Evolutionary conservation across 2,888 invertebrate genomes (phyloP).

Genomic region (Tiliacea aurago): DNA sequence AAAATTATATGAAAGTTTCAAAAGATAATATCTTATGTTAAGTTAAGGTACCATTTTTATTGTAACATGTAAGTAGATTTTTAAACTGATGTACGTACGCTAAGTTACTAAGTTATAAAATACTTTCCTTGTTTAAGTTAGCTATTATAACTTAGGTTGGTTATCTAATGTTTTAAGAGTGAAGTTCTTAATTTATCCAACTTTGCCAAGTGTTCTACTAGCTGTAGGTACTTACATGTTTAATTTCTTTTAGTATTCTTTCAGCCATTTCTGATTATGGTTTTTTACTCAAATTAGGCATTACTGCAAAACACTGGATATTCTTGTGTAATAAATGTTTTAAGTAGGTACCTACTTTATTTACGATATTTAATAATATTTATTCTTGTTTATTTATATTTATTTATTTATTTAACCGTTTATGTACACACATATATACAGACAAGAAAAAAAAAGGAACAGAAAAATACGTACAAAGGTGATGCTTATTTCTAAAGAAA

Average conservation of each 20-base stretch:
- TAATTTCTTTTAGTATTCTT: neutral
- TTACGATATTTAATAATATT: too few species aligned
- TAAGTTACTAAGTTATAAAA: slow-evolving; percentile 25
- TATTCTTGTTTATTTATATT: too few species aligned
- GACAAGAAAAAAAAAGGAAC: too few species aligned
- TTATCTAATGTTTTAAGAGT: slow-evolving; percentile 26
- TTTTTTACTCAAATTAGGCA: too few species aligned
- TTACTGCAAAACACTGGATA: too few species aligned
- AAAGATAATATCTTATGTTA: slow-evolving; percentile 18
- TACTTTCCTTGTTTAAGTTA: slow-evolving; percentile 34
- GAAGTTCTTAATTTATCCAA: slow-evolving; percentile 27
- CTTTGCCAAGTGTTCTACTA: neutral
- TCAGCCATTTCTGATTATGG: neutral
- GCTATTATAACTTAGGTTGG: slow-evolving; percentile 35
- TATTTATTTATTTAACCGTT: too few species aligned
- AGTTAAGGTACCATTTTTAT: slow-evolving; percentile 18
- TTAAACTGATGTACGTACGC: slow-evolving; percentile 9
- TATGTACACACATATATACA: too few species aligned
- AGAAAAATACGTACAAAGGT: too few species aligned
- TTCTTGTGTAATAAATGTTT: too few species aligned
- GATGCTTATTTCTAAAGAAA: too few species aligned
- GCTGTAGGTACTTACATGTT: neutral
- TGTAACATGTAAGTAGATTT: slow-evolving; percentile 49
- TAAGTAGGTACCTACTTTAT: too few species aligned
- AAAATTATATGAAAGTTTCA: slow-evolving; percentile 26